Evolutionary conservation across 2,888 invertebrate genomes (phyloP), one percentile per base, ranked within the genome.

Genomic region (Stomorhina lunata): DNA sequence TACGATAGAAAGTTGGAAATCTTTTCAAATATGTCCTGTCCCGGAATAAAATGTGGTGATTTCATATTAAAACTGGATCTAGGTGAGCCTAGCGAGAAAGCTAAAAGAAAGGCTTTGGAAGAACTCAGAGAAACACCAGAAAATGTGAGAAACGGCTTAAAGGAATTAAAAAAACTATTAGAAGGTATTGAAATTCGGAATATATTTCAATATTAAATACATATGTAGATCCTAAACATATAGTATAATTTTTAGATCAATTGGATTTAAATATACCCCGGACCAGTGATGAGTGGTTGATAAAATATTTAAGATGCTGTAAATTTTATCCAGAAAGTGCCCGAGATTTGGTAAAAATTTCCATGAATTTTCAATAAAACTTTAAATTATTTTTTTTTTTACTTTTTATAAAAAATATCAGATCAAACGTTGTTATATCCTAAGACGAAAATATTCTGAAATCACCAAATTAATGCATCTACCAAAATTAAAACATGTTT

Each of bases 301-400:
- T 81, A 22, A 53, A 45, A 12, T 81, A 66, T 77, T 72, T 81
- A 15, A 69, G 77, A 63, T 20, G 55, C 29, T 75, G 81, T 43
- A 78, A 82, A 71, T 82, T 69, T 69, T 82, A 82, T 78, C 73
- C 81, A 15, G 78, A 78, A 65, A 75, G 78, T 75, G 78, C 81
- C 10, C 63, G 63, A 50, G 68, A 82, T 57, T 65, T 57, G 98
- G 99, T 87, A 99, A 99, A 92, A 98, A 99, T 43, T 96, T n/a
- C n/a, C n/a, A n/a, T n/a, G n/a, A n/a, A n/a, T n/a, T n/a, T n/a
- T n/a, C n/a, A n/a, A 10, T 32, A 34, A 59, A 45, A 55, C 2
- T 1, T 7, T 32, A 10, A 32, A 32, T 10, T 32, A 57, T 17
- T 34, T 20, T n/a, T 59, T 22, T 22, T 59, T 10, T 43, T 63